These are phyloP conservation scores for Lates calcarifer DNA, from an alignment of 2,113 vertebrate genomes.

Conservation along the genomic window DNA sequence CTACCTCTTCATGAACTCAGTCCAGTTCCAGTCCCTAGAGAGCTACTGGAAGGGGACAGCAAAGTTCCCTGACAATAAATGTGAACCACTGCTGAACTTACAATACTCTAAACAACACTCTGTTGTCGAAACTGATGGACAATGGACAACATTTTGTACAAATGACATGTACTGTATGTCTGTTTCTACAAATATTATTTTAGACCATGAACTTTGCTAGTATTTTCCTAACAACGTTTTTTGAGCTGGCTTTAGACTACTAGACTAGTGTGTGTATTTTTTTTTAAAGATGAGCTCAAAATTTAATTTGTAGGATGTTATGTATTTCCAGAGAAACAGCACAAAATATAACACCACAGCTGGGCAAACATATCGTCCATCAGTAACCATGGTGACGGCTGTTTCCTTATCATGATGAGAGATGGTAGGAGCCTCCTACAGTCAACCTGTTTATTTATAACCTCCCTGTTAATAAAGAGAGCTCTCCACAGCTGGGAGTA, in stretches of 20 bases:
- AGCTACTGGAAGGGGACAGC: not conserved
- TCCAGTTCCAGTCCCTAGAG: not conserved
- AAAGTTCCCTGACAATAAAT: not conserved
- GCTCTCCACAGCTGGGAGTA: conserved; percentile 8
- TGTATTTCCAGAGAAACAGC: conserved; percentile 8
- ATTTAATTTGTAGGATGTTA: not conserved
- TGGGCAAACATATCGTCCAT: conserved; percentile 7
- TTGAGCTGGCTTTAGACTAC: not conserved
- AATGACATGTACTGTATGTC: not conserved
- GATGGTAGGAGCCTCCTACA: conserved; percentile 33
- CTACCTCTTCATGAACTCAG: not conserved
- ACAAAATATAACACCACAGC: not conserved
- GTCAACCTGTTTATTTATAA: conserved; percentile 60
- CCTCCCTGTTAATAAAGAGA: conserved; percentile 37
- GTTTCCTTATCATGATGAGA: conserved; percentile 26
- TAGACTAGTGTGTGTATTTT: no score
- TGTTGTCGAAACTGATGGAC: not conserved
- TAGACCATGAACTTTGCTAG: no score
- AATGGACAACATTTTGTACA: not conserved
- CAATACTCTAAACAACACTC: no score
- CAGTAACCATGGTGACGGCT: conserved; percentile 59
- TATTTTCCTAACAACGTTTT: not conserved
- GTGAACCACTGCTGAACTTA: not conserved
- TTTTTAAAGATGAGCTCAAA: not conserved
- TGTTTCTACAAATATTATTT: not conserved